Conservation (phyloP, 2,888 invertebrate species). For the Epistrophella euchroma region DNA sequence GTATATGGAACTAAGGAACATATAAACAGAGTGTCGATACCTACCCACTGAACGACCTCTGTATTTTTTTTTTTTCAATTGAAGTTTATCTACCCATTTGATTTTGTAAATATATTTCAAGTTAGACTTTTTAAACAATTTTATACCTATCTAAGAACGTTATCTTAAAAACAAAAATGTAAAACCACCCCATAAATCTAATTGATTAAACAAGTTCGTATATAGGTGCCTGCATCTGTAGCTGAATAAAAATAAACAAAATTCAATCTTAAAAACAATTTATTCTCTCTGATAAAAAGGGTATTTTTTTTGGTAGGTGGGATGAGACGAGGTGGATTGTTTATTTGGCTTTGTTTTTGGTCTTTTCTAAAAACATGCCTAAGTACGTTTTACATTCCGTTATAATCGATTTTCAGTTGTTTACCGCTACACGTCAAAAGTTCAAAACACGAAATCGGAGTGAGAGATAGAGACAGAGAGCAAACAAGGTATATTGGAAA, state of each 20-base stretch:
- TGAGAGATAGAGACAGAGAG: background rate
- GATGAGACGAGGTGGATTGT: background rate
- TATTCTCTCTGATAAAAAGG: background rate
- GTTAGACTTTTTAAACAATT: too few species aligned
- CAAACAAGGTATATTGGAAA: background rate
- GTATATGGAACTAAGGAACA: too few species aligned
- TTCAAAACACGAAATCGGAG: background rate
- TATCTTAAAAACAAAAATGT: too few species aligned
- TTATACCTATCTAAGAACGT: too few species aligned
- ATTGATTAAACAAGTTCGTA: too few species aligned
- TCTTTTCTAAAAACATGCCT: conserved; percentile 4
- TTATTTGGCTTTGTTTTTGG: background rate
- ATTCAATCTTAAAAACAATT: background rate
- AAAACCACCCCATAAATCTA: background rate
- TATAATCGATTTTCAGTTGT: conserved; percentile 27
- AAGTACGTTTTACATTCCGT: conserved; percentile 4
- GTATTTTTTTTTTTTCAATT: too few species aligned
- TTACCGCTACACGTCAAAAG: conserved; percentile 6
- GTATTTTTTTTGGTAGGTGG: background rate
- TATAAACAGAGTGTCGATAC: too few species aligned
- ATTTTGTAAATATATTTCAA: too few species aligned
- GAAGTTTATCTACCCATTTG: too few species aligned
- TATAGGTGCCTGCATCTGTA: background rate
- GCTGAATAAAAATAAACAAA: background rate
- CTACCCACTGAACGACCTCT: too few species aligned